phyloP scores from a whole-genome alignment of 2,888 invertebrate genomes.

The Drosophila basisetae region DNA sequence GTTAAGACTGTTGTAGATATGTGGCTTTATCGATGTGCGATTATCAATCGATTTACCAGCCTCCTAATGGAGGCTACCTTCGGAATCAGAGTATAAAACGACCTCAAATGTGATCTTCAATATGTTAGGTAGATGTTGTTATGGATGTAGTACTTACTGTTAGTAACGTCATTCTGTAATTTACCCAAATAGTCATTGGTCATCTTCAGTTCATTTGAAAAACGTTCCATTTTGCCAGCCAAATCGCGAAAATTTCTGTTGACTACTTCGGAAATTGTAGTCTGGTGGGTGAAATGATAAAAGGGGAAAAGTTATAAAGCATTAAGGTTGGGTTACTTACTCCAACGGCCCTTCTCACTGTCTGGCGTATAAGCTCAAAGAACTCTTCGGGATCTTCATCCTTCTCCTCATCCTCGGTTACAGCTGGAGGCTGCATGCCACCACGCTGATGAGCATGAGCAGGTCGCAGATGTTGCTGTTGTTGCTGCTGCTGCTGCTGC shows the following conservation, averaged over 20 bases:
- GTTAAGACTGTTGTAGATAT: not conserved
- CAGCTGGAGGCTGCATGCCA: constrained; percentile 26
- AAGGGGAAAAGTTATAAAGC: not conserved
- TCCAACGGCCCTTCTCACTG: constrained; percentile 81
- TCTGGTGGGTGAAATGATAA: constrained; percentile 45
- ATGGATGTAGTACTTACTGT: constrained; percentile 69
- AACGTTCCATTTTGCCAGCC: constrained; percentile 75
- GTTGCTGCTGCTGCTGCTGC: constrained; percentile 17
- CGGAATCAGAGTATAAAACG: not conserved
- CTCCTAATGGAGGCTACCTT: not conserved
- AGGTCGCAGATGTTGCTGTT: constrained; percentile 7
- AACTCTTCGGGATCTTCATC: constrained; percentile 84
- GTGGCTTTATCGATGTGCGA: not conserved
- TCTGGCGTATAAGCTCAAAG: constrained; percentile 81
- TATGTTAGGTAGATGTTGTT: not conserved
- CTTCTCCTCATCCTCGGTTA: constrained; percentile 68
- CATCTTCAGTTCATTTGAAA: constrained; percentile 71
- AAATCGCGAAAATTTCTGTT: constrained; percentile 80
- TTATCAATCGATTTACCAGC: not conserved
- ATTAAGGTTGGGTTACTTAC: constrained; percentile 47
- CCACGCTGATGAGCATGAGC: constrained; percentile 25
- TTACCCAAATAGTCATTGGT: constrained; percentile 74
- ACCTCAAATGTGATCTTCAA: not conserved
- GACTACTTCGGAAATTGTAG: constrained; percentile 77
- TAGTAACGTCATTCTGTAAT: constrained; percentile 73